Percentiles rank a stretch among this genome's conserved stretches.
Conservation (phyloP, 2,113 vertebrate species). For the Cavia porcellus region DNA sequence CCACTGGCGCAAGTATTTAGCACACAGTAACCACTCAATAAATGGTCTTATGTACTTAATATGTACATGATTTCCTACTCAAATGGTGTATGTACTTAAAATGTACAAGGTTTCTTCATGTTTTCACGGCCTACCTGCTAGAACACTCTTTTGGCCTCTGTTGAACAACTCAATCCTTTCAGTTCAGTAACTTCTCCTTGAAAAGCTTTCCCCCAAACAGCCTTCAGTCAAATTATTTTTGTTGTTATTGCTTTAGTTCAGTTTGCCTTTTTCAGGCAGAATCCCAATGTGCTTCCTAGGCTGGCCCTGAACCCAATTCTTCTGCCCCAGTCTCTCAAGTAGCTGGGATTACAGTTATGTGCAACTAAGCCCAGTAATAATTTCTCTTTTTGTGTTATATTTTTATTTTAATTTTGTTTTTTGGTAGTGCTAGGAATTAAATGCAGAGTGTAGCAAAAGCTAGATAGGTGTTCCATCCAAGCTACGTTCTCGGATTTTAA, state of each 20-base stretch:
- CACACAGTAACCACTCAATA: background rate
- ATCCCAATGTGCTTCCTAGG: background rate
- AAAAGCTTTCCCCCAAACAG: conserved; percentile 38
- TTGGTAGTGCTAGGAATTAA: background rate
- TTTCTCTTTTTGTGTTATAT: background rate
- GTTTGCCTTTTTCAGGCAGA: background rate
- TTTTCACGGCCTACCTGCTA: background rate
- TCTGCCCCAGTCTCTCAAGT: background rate
- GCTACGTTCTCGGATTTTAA: background rate
- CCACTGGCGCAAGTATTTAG: conserved; percentile 2
- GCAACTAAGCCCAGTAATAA: background rate
- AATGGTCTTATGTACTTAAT: background rate
- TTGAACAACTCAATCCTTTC: conserved; percentile 12
- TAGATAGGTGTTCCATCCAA: background rate
- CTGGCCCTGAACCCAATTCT: background rate
- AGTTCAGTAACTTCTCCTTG: background rate
- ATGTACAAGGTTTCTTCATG: background rate
- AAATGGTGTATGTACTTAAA: background rate
- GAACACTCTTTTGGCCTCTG: background rate
- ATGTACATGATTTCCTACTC: background rate
- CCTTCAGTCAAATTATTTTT: background rate
- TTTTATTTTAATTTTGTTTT: background rate
- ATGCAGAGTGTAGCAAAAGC: background rate
- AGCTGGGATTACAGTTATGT: background rate
- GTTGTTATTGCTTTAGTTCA: background rate